Evolutionary conservation across 2,113 vertebrate species (phyloP).

Genomic region (Alouatta palliata): DNA sequence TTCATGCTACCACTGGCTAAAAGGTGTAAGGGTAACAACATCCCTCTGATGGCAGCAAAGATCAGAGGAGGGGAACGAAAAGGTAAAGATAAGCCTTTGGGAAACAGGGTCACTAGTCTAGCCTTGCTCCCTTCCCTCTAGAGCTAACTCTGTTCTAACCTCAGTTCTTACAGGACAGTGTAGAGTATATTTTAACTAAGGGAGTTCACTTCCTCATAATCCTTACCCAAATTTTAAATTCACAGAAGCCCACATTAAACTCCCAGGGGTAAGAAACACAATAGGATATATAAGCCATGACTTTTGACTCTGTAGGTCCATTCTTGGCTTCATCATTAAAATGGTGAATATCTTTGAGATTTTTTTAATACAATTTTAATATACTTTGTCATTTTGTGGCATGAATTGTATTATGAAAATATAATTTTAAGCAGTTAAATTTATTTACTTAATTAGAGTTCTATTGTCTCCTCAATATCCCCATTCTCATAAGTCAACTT

Average conservation of each 20-base stretch:
- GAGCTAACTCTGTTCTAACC: neutral
- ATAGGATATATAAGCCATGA: neutral
- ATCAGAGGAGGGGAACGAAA: neutral
- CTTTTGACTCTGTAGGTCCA: conserved; percentile 39
- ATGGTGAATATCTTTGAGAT: conserved; percentile 46
- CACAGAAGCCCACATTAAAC: conserved; percentile 13
- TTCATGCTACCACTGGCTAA: neutral
- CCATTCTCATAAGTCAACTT: conserved; percentile 50
- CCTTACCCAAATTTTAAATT: conserved; percentile 9
- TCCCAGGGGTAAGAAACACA: neutral
- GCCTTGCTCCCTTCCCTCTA: neutral
- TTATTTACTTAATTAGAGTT: conserved; percentile 74
- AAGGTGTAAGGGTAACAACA: neutral
- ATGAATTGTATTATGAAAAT: conserved; percentile 68
- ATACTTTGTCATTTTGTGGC: conserved; percentile 58
- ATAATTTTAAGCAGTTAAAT: conserved; percentile 66
- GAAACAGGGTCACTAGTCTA: neutral
- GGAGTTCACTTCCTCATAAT: conserved; percentile 6
- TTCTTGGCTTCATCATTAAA: conserved; percentile 58
- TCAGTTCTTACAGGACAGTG: conserved; percentile 17
- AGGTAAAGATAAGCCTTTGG: neutral
- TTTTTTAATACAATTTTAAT: conserved; percentile 60
- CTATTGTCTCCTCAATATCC: conserved; percentile 55
- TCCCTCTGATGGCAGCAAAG: neutral
- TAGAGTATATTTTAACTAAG: conserved; percentile 41